A percentile compares a stretch with the other conserved stretches of the same genome.
These are phyloP conservation scores for Dorcus hopei DNA, from an alignment of 2,888 invertebrate genomes.

Conservation along the genomic window DNA sequence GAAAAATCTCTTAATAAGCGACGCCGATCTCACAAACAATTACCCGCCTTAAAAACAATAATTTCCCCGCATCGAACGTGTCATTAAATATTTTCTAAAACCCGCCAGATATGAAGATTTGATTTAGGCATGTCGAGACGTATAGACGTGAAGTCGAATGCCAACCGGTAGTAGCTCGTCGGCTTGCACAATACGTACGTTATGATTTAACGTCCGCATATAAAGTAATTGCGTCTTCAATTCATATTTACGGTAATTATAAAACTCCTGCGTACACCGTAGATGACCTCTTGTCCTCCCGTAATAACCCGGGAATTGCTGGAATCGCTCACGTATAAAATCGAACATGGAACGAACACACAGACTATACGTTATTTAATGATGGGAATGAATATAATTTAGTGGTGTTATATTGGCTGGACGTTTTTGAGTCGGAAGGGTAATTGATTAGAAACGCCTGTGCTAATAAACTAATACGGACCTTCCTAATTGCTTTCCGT, in stretches of 20 bases:
- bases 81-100: neutral
- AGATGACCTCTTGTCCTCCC: conserved; percentile 21
- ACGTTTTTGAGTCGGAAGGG: too few relatives aligned
- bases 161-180: neutral
- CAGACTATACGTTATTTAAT: too few relatives aligned
- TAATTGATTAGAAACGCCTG: too few relatives aligned
- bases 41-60: neutral
- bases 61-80: neutral
- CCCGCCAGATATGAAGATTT: conserved; percentile 22
- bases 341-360: neutral
- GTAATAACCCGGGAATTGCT: conserved; percentile 12
- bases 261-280: conserved; percentile 17
- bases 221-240: conserved; percentile 31
- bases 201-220: conserved; percentile 29
- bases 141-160: conserved; percentile 10
- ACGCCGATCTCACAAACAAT: neutral
- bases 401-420: too few relatives aligned
- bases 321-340: conserved; percentile 15
- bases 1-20: neutral
- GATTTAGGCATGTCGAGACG: conserved; percentile 18
- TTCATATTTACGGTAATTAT: conserved; percentile 31
- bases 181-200: conserved; percentile 10
- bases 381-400: too few relatives aligned
- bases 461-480: too few relatives aligned
- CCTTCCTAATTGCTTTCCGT: too few relatives aligned